phyloP scores from a whole-genome alignment of 2,797 vertebrate genomes.

The Micropoecilia bifurca region DNA sequence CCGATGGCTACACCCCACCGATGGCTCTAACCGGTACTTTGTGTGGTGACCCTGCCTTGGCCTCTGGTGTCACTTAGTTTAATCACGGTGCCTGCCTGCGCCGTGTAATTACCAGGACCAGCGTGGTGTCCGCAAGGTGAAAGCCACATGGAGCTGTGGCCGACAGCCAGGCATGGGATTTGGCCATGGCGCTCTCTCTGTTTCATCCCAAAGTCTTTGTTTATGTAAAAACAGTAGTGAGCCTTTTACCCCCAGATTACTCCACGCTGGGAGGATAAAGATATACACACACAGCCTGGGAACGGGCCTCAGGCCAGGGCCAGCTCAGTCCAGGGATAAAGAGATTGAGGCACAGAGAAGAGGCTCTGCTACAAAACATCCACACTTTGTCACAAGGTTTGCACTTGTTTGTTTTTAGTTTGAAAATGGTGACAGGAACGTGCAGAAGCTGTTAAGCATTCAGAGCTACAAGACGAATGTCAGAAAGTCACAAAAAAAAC shows the following conservation, averaged over 20 bases:
- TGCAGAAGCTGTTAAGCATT: neutral
- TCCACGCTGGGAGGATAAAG: conserved; percentile 75
- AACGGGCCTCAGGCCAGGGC: conserved; percentile 66
- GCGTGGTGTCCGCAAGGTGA: conserved; percentile 66
- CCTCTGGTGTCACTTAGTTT: conserved; percentile 52
- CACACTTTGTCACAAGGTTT: conserved; percentile 58
- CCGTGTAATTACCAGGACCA: conserved; percentile 75
- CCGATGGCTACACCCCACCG: conserved; percentile 14
- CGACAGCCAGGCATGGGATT: conserved; percentile 68
- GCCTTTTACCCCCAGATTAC: conserved; percentile 78
- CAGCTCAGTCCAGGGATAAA: conserved; percentile 73
- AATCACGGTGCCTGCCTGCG: conserved; percentile 59
- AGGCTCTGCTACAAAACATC: conserved; percentile 66
- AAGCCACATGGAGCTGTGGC: conserved; percentile 57
- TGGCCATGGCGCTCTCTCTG: conserved; percentile 53
- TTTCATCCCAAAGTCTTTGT: conserved; percentile 82
- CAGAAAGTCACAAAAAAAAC: neutral
- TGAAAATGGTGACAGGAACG: conserved; percentile 19
- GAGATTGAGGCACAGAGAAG: conserved; percentile 71
- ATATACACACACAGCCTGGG: conserved; percentile 69
- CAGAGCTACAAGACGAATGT: neutral
- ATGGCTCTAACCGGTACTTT: conserved; percentile 8
- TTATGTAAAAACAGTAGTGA: conserved; percentile 80
- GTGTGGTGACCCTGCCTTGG: conserved; percentile 18
- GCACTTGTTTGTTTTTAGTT: conserved; percentile 52